phyloP scores from a whole-genome alignment of 1,140 invertebrate genomes.

The Penaeus indicus region DNA sequence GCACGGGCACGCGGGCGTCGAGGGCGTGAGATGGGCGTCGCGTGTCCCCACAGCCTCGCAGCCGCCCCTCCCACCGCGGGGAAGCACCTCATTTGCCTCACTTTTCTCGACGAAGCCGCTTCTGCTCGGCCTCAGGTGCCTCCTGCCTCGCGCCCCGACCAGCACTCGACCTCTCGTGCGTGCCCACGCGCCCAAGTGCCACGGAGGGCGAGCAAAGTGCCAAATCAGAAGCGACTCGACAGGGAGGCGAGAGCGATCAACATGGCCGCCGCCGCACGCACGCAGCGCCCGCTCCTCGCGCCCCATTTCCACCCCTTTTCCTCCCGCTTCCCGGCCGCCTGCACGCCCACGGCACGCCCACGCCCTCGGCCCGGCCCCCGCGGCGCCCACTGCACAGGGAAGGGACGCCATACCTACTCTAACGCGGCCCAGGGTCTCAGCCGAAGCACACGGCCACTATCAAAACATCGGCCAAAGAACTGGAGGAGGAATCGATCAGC shows the following conservation, averaged over 20 bases:
- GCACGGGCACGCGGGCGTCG: not conserved
- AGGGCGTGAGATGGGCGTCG: not conserved
- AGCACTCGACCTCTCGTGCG: conserved; percentile 26
- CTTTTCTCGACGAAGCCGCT: not conserved
- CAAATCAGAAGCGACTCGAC: conserved; percentile 50
- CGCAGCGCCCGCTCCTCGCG: not conserved
- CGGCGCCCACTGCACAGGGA: not conserved
- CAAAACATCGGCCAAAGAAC: conserved; percentile 49
- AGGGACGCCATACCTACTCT: conserved; percentile 52
- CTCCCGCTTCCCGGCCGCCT: conserved; percentile 1
- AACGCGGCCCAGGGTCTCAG: conserved; percentile 58
- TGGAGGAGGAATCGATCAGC: too few species aligned
- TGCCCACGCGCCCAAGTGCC: not conserved
- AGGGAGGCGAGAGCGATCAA: conserved; percentile 32
- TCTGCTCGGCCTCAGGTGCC: not conserved
- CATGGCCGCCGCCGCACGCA: conserved; percentile 49
- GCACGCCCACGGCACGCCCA: conserved; percentile 18
- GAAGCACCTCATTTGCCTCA: conserved; percentile 1
- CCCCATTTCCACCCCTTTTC: not conserved
- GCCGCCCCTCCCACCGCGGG: conserved; percentile 34
- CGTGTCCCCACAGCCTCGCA: not conserved
- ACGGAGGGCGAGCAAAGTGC: not conserved
- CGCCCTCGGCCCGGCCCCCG: not conserved
- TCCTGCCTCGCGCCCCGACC: conserved; percentile 22
- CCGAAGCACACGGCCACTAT: conserved; percentile 57